Evolutionary conservation across 2,888 invertebrate genomes (phyloP).

Genomic region (Strigamia maritima): DNA sequence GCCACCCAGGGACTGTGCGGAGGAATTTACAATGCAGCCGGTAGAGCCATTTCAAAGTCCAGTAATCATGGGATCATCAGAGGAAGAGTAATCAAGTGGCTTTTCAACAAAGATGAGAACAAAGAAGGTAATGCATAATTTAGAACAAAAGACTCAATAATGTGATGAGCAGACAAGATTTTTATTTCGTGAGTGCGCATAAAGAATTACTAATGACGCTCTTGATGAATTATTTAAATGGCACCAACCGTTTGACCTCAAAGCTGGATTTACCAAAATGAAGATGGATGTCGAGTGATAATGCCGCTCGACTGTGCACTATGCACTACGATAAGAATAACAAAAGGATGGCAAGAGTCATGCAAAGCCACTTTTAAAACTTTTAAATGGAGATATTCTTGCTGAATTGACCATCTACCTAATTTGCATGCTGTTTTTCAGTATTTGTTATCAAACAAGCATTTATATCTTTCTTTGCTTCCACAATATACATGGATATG

Average conservation of each 20-base stretch:
- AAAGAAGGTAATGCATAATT: slow-evolving; percentile 8
- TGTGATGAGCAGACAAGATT: background rate
- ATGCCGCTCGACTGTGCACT: background rate
- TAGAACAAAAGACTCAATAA: background rate
- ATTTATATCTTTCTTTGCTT: background rate
- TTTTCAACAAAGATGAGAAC: background rate
- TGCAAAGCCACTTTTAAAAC: background rate
- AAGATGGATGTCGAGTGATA: slow-evolving; percentile 4
- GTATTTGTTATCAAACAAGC: background rate
- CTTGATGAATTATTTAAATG: slow-evolving; percentile 21
- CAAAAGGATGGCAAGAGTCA: background rate
- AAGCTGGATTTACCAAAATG: background rate
- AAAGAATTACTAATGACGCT: slow-evolving; percentile 1
- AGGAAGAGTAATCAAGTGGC: slow-evolving; percentile 13
- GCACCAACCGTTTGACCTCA: background rate
- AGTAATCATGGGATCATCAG: slow-evolving; percentile 11
- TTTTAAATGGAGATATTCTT: background rate
- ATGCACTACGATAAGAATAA: background rate
- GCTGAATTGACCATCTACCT: no score
- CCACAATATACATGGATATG: background rate
- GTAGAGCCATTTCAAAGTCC: slow-evolving; percentile 12
- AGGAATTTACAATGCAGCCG: slow-evolving; percentile 14
- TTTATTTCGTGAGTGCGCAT: background rate
- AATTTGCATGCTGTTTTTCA: no score
- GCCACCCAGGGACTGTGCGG: background rate